Conservation (phyloP, 2,888 invertebrate species). For the Antheraea yamamai region DNA sequence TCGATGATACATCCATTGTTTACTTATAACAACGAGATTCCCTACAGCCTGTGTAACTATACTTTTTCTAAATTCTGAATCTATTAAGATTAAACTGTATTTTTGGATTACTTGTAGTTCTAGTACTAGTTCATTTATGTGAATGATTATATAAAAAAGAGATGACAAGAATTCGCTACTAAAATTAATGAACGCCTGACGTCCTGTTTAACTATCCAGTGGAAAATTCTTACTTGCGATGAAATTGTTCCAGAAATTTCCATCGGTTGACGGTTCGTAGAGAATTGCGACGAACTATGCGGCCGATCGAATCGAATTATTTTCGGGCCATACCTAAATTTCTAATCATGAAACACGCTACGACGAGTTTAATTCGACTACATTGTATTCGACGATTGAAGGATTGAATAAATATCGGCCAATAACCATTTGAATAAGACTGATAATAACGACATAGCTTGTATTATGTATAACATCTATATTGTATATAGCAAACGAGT, state of each 20-base stretch:
- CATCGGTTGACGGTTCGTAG: conserved; percentile 23
- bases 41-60: too few relatives aligned
- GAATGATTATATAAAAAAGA: background rate
- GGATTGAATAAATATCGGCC: background rate
- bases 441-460: background rate
- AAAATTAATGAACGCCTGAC: background rate
- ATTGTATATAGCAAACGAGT: too few relatives aligned
- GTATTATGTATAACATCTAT: background rate
- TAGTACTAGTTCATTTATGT: background rate
- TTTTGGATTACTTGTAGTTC: too few relatives aligned
- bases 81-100: too few relatives aligned
- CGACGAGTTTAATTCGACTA: background rate
- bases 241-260: conserved; percentile 28
- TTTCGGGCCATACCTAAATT: conserved; percentile 38
- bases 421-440: background rate
- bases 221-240: conserved; percentile 23
- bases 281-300: conserved; percentile 26
- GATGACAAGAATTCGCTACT: background rate
- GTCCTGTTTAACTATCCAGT: background rate
- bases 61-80: too few relatives aligned
- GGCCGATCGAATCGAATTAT: conserved; percentile 37
- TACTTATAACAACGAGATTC: too few relatives aligned
- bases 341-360: conserved; percentile 28
- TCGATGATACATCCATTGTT: too few relatives aligned
- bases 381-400: background rate